Conservation (phyloP, 35 echinoderm and acorn worm genomes). For the Ptychodera flava region DNA sequence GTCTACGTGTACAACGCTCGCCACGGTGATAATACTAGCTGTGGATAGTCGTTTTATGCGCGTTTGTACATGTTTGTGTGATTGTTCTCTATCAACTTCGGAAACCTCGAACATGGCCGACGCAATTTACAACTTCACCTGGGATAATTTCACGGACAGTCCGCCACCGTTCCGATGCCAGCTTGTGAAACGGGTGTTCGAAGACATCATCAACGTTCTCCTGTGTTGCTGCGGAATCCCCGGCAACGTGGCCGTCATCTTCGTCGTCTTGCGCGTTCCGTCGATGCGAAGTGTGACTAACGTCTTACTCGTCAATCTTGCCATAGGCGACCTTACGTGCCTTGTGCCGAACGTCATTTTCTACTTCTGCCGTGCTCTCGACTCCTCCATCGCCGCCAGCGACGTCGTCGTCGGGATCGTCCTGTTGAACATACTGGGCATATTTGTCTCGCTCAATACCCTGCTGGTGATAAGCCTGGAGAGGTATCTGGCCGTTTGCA, state of each 20-base stretch:
- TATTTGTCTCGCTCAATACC: slow-evolving; percentile 16
- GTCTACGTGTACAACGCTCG: neutral
- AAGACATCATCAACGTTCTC: neutral
- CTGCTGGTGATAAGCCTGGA: slow-evolving; percentile 22
- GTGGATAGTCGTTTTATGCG: neutral
- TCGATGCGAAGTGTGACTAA: slow-evolving; percentile 19
- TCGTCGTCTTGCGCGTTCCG: slow-evolving; percentile 12
- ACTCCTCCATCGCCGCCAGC: neutral
- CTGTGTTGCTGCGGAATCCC: slow-evolving; percentile 12
- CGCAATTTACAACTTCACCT: neutral
- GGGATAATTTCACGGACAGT: too few species aligned
- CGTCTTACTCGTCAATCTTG: slow-evolving; percentile 21
- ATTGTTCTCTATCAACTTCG: neutral
- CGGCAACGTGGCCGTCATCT: slow-evolving; percentile 17
- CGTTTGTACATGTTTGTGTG: too few species aligned
- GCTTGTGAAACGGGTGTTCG: neutral
- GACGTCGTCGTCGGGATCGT: neutral
- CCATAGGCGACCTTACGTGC: slow-evolving; percentile 16
- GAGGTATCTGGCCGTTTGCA: slow-evolving; percentile 20
- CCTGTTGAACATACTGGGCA: neutral
- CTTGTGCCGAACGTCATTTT: neutral
- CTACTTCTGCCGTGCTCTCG: neutral
- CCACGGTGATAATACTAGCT: neutral
- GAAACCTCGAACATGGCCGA: neutral
- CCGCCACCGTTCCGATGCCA: too few species aligned